phyloP scores from a whole-genome alignment of 1,140 invertebrate species.

The Archegozetes longisetosus region DNA sequence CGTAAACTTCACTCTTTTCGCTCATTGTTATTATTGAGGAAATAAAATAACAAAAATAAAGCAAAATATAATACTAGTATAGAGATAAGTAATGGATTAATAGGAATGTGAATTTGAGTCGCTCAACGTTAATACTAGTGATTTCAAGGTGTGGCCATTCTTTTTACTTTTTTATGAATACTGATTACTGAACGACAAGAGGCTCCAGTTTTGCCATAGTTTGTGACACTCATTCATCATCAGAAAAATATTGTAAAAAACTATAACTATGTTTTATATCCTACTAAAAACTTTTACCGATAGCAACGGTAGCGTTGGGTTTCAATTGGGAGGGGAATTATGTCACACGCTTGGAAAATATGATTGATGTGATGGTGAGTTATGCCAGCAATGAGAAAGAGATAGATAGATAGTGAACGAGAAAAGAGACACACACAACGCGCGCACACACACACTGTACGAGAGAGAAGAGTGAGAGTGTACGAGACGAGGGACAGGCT shows the following conservation, averaged over 20 bases:
- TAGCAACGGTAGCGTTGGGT: background rate
- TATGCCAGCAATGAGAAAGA: background rate
- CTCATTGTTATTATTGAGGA: too few relatives aligned
- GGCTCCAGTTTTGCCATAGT: background rate
- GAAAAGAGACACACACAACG: background rate
- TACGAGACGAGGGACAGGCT: background rate
- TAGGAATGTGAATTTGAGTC: too few relatives aligned
- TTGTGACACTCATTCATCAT: background rate
- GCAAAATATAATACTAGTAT: too few relatives aligned
- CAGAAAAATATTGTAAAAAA: background rate
- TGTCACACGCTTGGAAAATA: background rate
- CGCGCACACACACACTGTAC: too few relatives aligned
- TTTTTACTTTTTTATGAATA: background rate
- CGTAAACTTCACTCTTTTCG: too few relatives aligned
- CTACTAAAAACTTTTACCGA: background rate
- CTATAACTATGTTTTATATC: background rate
- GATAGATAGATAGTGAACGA: background rate
- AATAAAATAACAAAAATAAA: too few relatives aligned
- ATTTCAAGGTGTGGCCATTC: background rate
- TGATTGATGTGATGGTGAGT: background rate
- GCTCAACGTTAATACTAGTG: background rate
- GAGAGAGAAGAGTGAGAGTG: background rate
- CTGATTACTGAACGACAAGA: background rate
- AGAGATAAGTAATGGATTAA: too few relatives aligned
- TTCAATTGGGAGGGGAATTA: background rate